Conservation (phyloP, 2,113 vertebrate species). For the Siniperca knerii region DNA sequence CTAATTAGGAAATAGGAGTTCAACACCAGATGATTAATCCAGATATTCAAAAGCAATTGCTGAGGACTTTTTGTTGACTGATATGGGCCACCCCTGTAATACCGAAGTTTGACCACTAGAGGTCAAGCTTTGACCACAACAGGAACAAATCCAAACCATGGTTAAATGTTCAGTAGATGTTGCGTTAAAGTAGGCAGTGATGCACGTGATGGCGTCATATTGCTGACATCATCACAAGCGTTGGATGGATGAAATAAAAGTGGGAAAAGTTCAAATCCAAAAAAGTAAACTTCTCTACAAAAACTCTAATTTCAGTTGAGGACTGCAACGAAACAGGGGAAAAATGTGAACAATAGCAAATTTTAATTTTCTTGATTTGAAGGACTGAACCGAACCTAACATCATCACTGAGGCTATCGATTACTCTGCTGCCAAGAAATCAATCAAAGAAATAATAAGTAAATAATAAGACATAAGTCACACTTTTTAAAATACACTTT, state of each 20-base stretch:
- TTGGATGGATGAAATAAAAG: background rate
- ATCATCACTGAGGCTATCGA: background rate
- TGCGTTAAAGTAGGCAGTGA: background rate
- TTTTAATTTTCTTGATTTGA: background rate
- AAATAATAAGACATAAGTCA: background rate
- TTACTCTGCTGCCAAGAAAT: background rate
- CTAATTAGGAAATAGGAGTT: background rate
- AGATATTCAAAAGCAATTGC: background rate
- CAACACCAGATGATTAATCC: background rate
- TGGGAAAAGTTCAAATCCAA: background rate
- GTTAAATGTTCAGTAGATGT: background rate
- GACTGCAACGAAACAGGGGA: background rate
- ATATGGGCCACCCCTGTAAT: background rate
- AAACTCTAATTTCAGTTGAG: background rate
- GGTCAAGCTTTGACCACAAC: slow-evolving; percentile 42
- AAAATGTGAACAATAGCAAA: background rate
- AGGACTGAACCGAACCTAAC: background rate
- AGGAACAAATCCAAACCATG: rapidly evolving
- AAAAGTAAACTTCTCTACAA: background rate
- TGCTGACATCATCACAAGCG: background rate
- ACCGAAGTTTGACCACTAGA: slow-evolving; percentile 35
- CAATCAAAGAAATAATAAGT: too few species aligned
- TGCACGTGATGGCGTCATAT: slow-evolving; percentile 1
- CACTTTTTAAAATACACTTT: background rate
- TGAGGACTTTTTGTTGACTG: background rate